Evolutionary conservation across 64 coral and sea anemone species (phyloP).

Genomic region (Pocillopora verrucosa): DNA sequence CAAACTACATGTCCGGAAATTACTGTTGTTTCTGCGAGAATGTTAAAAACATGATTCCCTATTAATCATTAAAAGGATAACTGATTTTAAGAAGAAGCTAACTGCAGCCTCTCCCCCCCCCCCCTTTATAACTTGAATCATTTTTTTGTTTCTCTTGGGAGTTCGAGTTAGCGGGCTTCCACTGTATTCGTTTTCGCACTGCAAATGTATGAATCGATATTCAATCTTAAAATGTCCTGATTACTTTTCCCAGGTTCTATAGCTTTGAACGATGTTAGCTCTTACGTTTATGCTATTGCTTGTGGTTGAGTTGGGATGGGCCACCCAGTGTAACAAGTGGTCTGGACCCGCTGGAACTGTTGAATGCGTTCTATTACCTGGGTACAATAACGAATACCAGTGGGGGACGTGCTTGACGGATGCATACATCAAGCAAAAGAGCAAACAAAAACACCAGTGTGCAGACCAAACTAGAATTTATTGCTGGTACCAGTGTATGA

Average conservation of each 20-base stretch:
- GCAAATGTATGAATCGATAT: not conserved
- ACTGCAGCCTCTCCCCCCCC: no score
- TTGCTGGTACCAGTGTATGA: constrained; percentile 72
- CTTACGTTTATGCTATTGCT: not conserved
- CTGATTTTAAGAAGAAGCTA: no score
- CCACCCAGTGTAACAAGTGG: not conserved
- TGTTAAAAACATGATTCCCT: no score
- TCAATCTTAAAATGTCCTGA: no score
- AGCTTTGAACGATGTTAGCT: no score
- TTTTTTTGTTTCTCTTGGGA: no score
- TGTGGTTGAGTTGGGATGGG: not conserved
- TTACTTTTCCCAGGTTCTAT: no score
- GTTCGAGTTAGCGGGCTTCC: no score
- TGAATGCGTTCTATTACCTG: not conserved
- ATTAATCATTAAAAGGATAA: no score
- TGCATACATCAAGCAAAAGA: constrained; percentile 62
- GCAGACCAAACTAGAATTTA: not conserved
- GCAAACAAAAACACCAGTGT: not conserved
- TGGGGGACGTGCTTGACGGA: constrained; percentile 68
- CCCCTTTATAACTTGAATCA: no score
- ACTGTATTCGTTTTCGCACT: not conserved
- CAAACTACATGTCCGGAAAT: no score
- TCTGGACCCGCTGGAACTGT: constrained; percentile 11
- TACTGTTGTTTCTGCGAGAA: no score
- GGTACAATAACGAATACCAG: constrained; percentile 38